These are phyloP conservation scores for Phenganax subtilis DNA, from an alignment of 92 coral and sea anemone species.

Conservation along the genomic window DNA sequence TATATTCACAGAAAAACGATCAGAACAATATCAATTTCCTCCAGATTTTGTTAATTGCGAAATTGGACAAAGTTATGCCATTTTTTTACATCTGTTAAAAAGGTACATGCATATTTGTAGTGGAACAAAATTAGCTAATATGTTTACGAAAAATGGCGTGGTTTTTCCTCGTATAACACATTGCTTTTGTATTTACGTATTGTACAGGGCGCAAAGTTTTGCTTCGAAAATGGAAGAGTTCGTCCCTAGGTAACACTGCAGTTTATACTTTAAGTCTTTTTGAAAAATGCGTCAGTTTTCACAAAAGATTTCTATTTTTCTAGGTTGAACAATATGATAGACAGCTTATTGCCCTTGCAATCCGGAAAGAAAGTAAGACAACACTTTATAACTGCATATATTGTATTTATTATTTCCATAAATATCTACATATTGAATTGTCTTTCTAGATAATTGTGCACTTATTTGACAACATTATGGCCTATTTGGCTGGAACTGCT, in stretches of 20 bases:
- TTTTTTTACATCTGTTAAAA: constrained; percentile 16
- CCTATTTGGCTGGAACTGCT: background rate
- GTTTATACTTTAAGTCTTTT: background rate
- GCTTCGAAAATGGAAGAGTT: no score
- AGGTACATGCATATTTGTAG: constrained; percentile 1
- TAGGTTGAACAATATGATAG: background rate
- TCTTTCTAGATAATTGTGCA: background rate
- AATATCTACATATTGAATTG: background rate
- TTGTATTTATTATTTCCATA: background rate
- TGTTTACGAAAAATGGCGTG: no score
- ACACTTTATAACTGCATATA: background rate
- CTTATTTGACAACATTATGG: constrained; percentile 15
- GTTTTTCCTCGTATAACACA: no score
- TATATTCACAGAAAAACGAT: constrained; percentile 2
- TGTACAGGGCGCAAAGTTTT: no score
- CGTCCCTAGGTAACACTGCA: background rate
- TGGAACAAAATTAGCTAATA: background rate
- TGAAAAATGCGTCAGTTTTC: background rate
- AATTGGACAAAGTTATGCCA: constrained; percentile 20
- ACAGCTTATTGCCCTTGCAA: background rate
- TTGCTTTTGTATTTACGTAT: no score
- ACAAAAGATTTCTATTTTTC: background rate
- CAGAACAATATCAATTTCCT: background rate
- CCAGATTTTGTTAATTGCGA: background rate
- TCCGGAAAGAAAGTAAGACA: constrained; percentile 16